Conservation (phyloP, 1,140 invertebrate genomes). For the Oncopodura yosiiana region DNA sequence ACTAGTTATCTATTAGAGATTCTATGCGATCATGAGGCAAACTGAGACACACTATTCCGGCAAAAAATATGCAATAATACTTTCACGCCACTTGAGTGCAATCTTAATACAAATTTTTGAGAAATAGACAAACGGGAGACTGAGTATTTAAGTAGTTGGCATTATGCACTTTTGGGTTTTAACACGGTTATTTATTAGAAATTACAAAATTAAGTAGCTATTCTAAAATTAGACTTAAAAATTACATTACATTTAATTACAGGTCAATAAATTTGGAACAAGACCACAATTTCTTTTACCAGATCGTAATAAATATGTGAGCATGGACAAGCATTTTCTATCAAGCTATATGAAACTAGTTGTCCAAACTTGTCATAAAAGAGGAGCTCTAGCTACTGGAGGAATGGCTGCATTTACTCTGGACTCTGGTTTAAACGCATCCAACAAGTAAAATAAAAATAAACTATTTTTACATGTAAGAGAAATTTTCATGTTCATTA, state of each 20-base stretch:
- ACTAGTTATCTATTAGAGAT: neutral
- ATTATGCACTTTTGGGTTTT: too few relatives aligned
- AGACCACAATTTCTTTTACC: slow-evolving; percentile 52
- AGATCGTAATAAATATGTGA: slow-evolving; percentile 58
- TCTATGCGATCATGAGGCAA: neutral
- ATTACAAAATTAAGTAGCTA: too few relatives aligned
- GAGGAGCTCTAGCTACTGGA: slow-evolving; percentile 55
- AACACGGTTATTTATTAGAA: too few relatives aligned
- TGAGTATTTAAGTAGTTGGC: too few relatives aligned
- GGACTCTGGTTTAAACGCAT: slow-evolving; percentile 30
- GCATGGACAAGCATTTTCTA: slow-evolving; percentile 54
- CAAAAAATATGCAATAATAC: too few relatives aligned
- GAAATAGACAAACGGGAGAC: too few relatives aligned
- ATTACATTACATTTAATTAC: too few relatives aligned
- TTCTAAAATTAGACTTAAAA: too few relatives aligned
- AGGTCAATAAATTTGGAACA: too few relatives aligned
- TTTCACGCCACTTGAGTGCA: too few relatives aligned
- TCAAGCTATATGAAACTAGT: slow-evolving; percentile 53
- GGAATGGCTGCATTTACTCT: slow-evolving; percentile 56
- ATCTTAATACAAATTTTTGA: too few relatives aligned
- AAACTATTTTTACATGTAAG: neutral
- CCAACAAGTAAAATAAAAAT: neutral
- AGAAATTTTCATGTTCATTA: neutral
- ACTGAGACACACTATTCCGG: too few relatives aligned
- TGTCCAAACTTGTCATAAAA: slow-evolving; percentile 51